Base-by-base conservation (phyloP, 1,140 invertebrate genomes). In the Drosophila navojoa region DNA sequence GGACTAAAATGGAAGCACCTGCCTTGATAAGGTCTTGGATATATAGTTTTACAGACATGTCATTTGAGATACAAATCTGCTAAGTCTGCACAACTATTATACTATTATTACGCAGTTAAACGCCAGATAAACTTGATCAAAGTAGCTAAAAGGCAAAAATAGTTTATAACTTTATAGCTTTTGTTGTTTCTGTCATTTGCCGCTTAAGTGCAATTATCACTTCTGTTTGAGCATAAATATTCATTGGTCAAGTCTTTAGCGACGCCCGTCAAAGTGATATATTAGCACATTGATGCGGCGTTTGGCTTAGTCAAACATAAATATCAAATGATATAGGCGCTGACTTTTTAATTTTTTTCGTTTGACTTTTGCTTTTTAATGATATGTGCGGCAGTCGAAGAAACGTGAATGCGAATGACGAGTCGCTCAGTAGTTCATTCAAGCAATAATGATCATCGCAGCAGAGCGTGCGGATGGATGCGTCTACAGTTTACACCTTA, bases 231-330 rank as follows among this genome's bases (percentile, higher is more conserved):
- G n/a, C 29, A 71, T 47, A 63, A 63, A 63, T 53, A 63, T 55
- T 45, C 42, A 35, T 64, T 10, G 22, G 29, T 35, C 29, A 19
- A 15, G 52, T 35, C 32, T 59, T 61, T 61, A 22, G 42, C 64
- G 55, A 61, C 11, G 50, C 50, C 55, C 42, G 35, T 69, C 64
- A 60, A 69, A 68, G 60, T 68, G 50, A 61, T 50, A 61, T 68
- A 73, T 73, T 68, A 73, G 53, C 64, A 60, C 71, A 54, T 69
- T 73, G 71, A 60, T 61, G 50, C 42, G 27, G 42, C 50, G 61
- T 73, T 72, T 73, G 64, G 49, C 50, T 73, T 73, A 68, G 64
- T 50, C 71, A 68, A 73, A 61, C 57, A 73, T 42, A 73, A 73
- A 69, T 61, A 69, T 55, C 42, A 59, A 35, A 40, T 45, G n/a